Percentiles rank a stretch among this genome's conserved stretches.
phyloP scores from a whole-genome alignment of 2,797 vertebrate species.

The Pteronotus mesoamericanus region DNA sequence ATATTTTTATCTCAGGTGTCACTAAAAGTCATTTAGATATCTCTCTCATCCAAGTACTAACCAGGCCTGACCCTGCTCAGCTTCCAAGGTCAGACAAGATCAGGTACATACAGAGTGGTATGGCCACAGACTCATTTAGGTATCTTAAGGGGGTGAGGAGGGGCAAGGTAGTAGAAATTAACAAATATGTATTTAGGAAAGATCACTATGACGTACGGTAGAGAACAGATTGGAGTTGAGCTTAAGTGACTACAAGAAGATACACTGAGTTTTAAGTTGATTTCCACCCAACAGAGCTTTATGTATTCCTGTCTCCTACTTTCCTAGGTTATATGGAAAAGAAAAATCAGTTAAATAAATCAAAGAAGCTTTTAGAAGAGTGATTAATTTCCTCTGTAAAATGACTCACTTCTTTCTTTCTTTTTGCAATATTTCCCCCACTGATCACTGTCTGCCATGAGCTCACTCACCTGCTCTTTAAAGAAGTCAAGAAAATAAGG shows the following conservation, averaged over 20 bases:
- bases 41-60: too few relatives aligned
- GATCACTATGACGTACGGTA: not conserved
- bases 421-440: not conserved
- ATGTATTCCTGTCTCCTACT: not conserved
- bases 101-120: too few relatives aligned
- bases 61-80: too few relatives aligned
- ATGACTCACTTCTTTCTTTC: not conserved
- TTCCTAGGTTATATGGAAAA: not conserved
- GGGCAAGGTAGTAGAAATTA: not conserved
- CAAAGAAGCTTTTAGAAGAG: not conserved
- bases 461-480: not conserved
- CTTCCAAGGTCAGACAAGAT: too few relatives aligned
- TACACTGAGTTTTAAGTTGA: slow-evolving; percentile 2
- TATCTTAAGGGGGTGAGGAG: not conserved
- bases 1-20: not conserved
- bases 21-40: slow-evolving; percentile 21
- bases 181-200: slow-evolving; percentile 19
- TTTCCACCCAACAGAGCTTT: slow-evolving; percentile 22
- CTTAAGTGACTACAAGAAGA: not conserved
- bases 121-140: too few relatives aligned
- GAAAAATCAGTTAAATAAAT: not conserved
- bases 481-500: not conserved
- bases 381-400: not conserved
- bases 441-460: not conserved
- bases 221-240: not conserved